phyloP scores from a whole-genome alignment of 2,113 vertebrate genomes.

The Elgaria multicarinata region DNA sequence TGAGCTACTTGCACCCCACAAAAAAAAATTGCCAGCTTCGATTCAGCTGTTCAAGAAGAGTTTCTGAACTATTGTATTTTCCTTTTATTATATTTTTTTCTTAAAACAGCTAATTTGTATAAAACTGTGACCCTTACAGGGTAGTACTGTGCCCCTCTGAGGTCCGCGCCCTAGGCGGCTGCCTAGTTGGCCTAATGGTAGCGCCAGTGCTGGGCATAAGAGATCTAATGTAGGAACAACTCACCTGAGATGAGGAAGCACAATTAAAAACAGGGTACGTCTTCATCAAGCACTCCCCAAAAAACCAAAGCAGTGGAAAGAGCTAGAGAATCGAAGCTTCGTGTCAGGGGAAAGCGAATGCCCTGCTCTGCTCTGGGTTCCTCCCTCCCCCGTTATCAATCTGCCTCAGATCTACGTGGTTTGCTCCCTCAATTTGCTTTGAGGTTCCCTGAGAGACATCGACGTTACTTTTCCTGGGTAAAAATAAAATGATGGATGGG shows the following conservation, averaged over 20 bases:
- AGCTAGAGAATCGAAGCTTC: constrained; percentile 49
- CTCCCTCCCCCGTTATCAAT: background rate
- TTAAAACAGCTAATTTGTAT: too few relatives aligned
- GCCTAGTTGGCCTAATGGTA: too few relatives aligned
- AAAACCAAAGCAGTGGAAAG: background rate
- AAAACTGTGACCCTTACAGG: too few relatives aligned
- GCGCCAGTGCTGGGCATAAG: background rate
- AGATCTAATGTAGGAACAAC: background rate
- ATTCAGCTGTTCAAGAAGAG: too few relatives aligned
- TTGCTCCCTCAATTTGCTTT: background rate
- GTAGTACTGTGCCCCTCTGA: too few relatives aligned
- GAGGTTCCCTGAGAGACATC: background rate
- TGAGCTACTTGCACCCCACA: too few relatives aligned
- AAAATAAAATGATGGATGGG: background rate
- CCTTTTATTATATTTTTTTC: too few relatives aligned
- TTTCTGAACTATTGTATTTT: too few relatives aligned
- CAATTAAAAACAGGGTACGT: constrained; percentile 52
- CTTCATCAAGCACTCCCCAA: constrained; percentile 45
- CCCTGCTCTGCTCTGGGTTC: constrained; percentile 45
- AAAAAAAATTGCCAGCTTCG: too few relatives aligned
- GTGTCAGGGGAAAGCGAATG: constrained; percentile 16
- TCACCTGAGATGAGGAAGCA: background rate
- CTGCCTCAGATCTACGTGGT: background rate
- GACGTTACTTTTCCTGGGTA: background rate
- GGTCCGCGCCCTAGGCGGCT: too few relatives aligned